Conservation (phyloP, 2,797 vertebrate genomes). For the Leptodactylus fallax region DNA sequence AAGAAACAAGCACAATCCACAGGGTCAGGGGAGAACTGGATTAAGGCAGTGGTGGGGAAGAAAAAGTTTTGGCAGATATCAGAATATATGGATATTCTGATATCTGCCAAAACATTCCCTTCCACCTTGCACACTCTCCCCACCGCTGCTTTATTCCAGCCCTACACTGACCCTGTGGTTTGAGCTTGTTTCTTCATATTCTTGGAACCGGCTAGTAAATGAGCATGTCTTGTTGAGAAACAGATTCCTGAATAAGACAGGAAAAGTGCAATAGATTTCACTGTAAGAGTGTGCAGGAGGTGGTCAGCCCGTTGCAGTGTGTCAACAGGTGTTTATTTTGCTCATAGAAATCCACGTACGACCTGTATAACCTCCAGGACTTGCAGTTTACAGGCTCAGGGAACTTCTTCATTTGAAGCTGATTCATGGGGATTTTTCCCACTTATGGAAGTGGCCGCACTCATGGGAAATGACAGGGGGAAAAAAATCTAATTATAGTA, state of each 20-base stretch:
- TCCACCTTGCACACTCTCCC: not conserved
- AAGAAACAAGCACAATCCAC: too few species aligned
- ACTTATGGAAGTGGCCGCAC: slow-evolving; percentile 26
- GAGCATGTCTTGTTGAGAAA: slow-evolving; percentile 37
- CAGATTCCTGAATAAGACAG: slow-evolving; percentile 32
- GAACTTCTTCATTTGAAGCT: slow-evolving; percentile 31
- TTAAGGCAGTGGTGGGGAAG: too few species aligned
- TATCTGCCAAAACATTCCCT: not conserved
- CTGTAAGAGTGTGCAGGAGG: not conserved
- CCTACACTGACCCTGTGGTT: slow-evolving; percentile 23
- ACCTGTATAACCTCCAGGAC: not conserved
- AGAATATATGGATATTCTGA: too few species aligned
- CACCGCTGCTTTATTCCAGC: not conserved
- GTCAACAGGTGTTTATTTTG: slow-evolving; percentile 8
- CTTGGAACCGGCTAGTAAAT: slow-evolving; percentile 38
- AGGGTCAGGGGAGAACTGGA: too few species aligned
- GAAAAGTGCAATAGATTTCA: slow-evolving; percentile 35
- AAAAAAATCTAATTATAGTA: slow-evolving; percentile 16
- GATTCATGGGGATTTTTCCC: slow-evolving; percentile 48
- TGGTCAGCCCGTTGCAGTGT: not conserved
- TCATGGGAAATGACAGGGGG: slow-evolving; percentile 12
- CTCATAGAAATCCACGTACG: not conserved
- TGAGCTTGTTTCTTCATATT: slow-evolving; percentile 44
- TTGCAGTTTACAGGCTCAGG: not conserved
- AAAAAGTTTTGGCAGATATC: too few species aligned